Conservation (phyloP, 2,888 invertebrate species). For the Pheosia tremula region DNA sequence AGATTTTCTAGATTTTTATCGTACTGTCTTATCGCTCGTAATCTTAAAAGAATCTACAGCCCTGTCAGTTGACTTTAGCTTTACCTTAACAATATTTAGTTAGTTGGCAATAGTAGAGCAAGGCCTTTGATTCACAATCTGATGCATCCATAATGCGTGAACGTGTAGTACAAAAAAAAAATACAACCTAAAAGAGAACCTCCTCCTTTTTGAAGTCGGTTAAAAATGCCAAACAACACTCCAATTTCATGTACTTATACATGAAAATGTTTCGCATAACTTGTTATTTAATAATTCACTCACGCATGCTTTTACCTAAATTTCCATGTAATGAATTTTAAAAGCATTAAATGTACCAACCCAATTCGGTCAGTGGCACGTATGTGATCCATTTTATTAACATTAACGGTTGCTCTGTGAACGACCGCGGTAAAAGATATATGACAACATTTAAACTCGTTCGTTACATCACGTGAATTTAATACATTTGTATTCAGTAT, state of each 20-base stretch:
- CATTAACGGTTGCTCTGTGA: slow-evolving; percentile 6
- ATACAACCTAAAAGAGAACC: too few species aligned
- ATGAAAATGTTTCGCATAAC: background rate
- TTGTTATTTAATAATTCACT: background rate
- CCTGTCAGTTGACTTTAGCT: too few species aligned
- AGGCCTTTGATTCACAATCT: too few species aligned
- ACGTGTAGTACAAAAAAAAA: too few species aligned
- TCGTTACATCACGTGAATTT: background rate
- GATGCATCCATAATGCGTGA: too few species aligned
- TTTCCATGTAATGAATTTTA: slow-evolving; percentile 1
- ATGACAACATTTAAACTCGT: background rate
- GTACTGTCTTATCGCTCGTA: too few species aligned
- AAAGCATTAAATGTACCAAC: background rate
- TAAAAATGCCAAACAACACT: too few species aligned
- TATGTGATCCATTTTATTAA: slow-evolving; percentile 8
- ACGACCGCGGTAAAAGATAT: slow-evolving; percentile 1
- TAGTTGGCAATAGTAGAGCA: too few species aligned
- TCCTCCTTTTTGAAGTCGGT: too few species aligned
- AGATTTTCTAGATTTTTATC: too few species aligned
- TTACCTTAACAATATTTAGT: too few species aligned
- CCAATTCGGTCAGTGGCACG: background rate
- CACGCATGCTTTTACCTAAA: background rate
- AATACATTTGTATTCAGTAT: background rate
- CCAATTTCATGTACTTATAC: background rate
- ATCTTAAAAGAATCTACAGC: too few species aligned